Evolutionary conservation across 2,797 vertebrate species (phyloP).

Genomic region (Myotis daubentonii): DNA sequence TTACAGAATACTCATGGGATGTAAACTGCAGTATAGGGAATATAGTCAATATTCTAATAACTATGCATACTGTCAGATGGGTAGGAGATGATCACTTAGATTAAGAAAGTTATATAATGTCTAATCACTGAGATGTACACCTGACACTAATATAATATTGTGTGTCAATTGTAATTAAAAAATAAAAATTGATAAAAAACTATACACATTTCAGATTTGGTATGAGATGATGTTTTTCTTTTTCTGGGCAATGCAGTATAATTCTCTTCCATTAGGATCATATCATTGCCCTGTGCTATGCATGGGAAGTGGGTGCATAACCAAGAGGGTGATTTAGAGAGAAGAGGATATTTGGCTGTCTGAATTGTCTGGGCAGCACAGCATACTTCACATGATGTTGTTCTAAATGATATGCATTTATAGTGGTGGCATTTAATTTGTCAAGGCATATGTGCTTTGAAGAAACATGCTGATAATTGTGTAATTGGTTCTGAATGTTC

Average conservation of each 20-base stretch:
- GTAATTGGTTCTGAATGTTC: constrained; percentile 37
- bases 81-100: not conserved
- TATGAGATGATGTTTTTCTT: not conserved
- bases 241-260: not conserved
- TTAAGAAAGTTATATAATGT: not conserved
- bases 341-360: constrained; percentile 11
- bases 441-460: constrained; percentile 39
- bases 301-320: not conserved
- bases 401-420: not conserved
- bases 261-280: not conserved
- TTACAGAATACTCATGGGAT: not conserved
- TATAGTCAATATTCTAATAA: not conserved
- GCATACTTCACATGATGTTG: not conserved
- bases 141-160: not conserved
- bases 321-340: not conserved
- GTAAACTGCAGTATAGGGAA: not conserved
- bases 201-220: not conserved
- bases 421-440: constrained; percentile 47
- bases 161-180: not conserved
- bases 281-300: not conserved
- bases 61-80: not conserved
- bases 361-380: constrained; percentile 13
- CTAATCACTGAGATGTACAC: not conserved
- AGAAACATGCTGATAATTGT: constrained; percentile 50
- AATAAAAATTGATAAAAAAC: not conserved